phyloP scores from a whole-genome alignment of 2,113 vertebrate species.

The Dascyllus trimaculatus region DNA sequence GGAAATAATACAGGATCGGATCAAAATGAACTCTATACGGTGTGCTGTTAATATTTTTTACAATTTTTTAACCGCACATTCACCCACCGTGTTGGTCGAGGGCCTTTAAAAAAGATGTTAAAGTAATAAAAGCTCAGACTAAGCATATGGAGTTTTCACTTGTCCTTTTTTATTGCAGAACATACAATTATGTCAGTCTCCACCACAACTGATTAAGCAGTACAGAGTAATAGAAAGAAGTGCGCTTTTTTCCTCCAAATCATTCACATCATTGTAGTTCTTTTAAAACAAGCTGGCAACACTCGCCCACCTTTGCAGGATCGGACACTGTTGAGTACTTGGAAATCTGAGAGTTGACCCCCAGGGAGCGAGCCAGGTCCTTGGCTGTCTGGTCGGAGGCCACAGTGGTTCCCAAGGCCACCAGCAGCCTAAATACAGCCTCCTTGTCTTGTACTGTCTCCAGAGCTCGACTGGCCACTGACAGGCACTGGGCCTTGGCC shows the following conservation, averaged over 20 bases:
- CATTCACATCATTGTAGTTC: slow-evolving; percentile 86
- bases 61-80: background rate
- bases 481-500: slow-evolving; percentile 97
- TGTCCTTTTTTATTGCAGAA: slow-evolving; percentile 70
- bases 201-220: slow-evolving; percentile 57
- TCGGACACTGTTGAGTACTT: slow-evolving; percentile 93
- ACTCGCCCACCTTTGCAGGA: slow-evolving; percentile 94
- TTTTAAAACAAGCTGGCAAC: slow-evolving; percentile 94
- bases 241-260: slow-evolving; percentile 41
- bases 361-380: slow-evolving; percentile 95
- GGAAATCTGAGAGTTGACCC: slow-evolving; percentile 93
- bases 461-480: slow-evolving; percentile 93
- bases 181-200: slow-evolving; percentile 62
- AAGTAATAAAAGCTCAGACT: slow-evolving; percentile 48
- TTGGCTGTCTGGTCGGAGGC: slow-evolving; percentile 90
- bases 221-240: slow-evolving; percentile 60
- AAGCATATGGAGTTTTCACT: slow-evolving; percentile 32
- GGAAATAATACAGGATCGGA: no score
- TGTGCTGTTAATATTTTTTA: no score
- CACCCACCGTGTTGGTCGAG: no score
- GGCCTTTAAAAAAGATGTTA: background rate
- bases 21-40: no score
- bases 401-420: slow-evolving; percentile 95
- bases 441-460: slow-evolving; percentile 97
- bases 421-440: slow-evolving; percentile 95